Conservation (phyloP, 2,888 invertebrate genomes). For the Erpobdella octoculata region DNA sequence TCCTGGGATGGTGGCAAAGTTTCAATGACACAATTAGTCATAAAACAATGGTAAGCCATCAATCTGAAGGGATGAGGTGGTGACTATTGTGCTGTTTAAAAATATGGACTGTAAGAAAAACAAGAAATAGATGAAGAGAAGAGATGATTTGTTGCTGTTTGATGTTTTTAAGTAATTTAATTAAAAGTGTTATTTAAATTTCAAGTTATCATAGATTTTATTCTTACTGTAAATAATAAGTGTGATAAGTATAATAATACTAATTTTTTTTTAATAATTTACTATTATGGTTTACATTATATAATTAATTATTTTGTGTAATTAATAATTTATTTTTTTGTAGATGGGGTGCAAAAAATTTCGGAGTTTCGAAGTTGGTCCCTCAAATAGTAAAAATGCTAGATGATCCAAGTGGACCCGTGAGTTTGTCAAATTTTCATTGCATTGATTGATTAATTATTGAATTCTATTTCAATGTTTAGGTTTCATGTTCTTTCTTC, state of each 20-base stretch:
- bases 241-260: background rate
- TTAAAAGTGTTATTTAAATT: background rate
- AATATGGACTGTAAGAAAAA: too few species aligned
- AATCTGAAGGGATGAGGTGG: too few species aligned
- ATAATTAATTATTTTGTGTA: too few species aligned
- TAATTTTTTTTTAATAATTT: background rate
- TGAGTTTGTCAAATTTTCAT: constrained; percentile 40
- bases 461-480: too few species aligned
- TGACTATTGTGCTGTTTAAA: too few species aligned
- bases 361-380: constrained; percentile 72
- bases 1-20: too few species aligned
- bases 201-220: background rate
- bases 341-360: constrained; percentile 76
- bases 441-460: too few species aligned
- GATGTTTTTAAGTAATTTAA: background rate
- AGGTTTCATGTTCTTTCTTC: too few species aligned
- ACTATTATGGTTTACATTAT: background rate
- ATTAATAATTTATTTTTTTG: background rate
- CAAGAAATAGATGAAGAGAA: too few species aligned
- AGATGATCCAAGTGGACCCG: constrained; percentile 76
- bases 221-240: background rate
- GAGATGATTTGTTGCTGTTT: constrained; percentile 5
- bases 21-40: too few species aligned
- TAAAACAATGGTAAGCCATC: too few species aligned
- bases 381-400: constrained; percentile 73